These are phyloP conservation scores for Agelastica alni DNA, from an alignment of 2,888 invertebrate species.

Conservation along the genomic window DNA sequence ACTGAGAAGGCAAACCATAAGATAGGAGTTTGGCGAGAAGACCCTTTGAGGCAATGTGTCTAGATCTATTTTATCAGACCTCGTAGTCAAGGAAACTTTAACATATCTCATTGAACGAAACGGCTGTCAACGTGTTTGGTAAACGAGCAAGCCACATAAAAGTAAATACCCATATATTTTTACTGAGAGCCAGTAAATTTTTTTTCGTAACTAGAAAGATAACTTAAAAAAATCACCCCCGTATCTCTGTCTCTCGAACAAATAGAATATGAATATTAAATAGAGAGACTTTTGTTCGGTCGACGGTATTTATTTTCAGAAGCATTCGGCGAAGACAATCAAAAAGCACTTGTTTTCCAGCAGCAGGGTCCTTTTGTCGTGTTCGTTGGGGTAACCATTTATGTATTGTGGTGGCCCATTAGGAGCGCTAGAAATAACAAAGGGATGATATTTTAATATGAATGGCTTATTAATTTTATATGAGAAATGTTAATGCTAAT, in stretches of 20 bases:
- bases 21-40: no score
- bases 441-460: background rate
- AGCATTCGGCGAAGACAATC: background rate
- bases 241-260: background rate
- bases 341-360: background rate
- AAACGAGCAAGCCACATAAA: no score
- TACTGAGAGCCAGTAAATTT: no score
- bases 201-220: no score
- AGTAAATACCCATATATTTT: no score
- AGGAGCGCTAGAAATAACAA: background rate
- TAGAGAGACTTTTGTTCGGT: background rate
- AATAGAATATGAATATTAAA: background rate
- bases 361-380: background rate
- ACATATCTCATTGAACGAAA: no score
- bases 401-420: background rate
- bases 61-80: no score
- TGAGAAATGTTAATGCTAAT: background rate
- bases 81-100: no score
- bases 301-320: background rate
- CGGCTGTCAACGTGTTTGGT: no score
- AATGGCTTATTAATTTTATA: background rate
- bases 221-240: no score
- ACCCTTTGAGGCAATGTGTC: no score
- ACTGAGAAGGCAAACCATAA: no score
- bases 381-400: background rate